Evolutionary conservation across 2,113 vertebrate genomes (phyloP), one percentile per base, ranked within the genome.

Genomic region (Proterorhinus semilunaris): DNA sequence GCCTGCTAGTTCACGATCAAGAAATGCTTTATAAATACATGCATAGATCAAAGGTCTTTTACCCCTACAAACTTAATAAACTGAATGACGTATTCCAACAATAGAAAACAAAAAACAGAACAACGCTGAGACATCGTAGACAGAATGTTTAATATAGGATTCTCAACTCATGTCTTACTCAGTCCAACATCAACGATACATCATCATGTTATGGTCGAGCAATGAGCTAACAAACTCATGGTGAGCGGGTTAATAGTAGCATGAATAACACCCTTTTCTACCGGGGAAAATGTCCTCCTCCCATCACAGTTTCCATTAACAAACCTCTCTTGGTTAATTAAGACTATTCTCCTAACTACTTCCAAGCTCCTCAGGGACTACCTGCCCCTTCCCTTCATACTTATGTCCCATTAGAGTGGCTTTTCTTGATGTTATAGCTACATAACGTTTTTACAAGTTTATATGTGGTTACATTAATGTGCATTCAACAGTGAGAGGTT

Each of bases 311-410:
- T 92, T 91, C 91, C 90, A 90, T 84, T 82, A 86, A 81, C 72
- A 87, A 85, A 76, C 89, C 92, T 91, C 91, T 90, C 83, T 89
- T 91, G 92, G 90, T 88, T 93, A 93, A 93, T 93, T 93, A 93
- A 90, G 85, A 76, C 59, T 21, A 72, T 71, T 86, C 87, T 87
- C 88, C 78, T 71, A 81, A 87, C 88, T 85, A 82, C 84, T 74
- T 77, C 58, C 54, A 80, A 70, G 68, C 79, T 86, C 90, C 88
- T 88, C 63, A 7, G 87, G 86, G 91, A 82, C 27, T 64, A 69
- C 68, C 69, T 71, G 74, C 68, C 68, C 76, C 82, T 75, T 77
- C 45, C 65, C 78, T 78, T 84, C 69, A 77, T 76, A 58, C 58
- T 61, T 79, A 0, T 36, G 71, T 46, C 68, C 50, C 45, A 67